Evolutionary conservation across 2,113 vertebrate species (phyloP), one percentile per base, ranked within the genome.

Genomic region (Phoenicopterus ruber): DNA sequence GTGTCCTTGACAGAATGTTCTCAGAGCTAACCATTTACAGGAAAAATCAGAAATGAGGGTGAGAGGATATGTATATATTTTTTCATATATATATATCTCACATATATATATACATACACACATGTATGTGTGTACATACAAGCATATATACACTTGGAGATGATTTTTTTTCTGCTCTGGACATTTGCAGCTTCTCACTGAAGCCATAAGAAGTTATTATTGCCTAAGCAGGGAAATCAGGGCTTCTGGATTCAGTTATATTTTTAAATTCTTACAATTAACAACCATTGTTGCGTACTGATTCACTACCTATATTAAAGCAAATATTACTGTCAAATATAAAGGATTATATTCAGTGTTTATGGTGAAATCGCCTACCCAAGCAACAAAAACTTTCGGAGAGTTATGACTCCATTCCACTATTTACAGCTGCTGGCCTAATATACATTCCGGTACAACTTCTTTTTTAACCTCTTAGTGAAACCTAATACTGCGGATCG

Each of bases 1-100:
- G 32, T 94, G 96, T 93, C 91, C 93, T 95, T 94, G 86, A 88
- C 65, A 87, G 34, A 95, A 95, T 59, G n/a, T 96, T 95, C 49
- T 0, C 10, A 11, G 42, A 85, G 47, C 29, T 89, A 86, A 92
- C n/a, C 0, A 80, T 85, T 89, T 58, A 61, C 29, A 77, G 50
- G 19, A 50, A 78, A 86, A 81, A 54, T 29, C 7, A 80, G 70
- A 82, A 71, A 85, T 13, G 3, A 78, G 31, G 11, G 52, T 55
- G 59, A 87, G 17, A 85, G 17, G 18, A 52, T 31, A 67, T 42
- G 20, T 76, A 25, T 38, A 28, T 81, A 52, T 72, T n/a, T 67
- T 31, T 76, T 10, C 17, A 14, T 57, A 28, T 40, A 10, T 46
- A 9, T 40, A 25, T 83, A 22, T 29, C 10, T 55, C 29, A 11